Base-by-base conservation (phyloP, 2,888 invertebrate species). In the Ariolimax columbianus region DNA sequence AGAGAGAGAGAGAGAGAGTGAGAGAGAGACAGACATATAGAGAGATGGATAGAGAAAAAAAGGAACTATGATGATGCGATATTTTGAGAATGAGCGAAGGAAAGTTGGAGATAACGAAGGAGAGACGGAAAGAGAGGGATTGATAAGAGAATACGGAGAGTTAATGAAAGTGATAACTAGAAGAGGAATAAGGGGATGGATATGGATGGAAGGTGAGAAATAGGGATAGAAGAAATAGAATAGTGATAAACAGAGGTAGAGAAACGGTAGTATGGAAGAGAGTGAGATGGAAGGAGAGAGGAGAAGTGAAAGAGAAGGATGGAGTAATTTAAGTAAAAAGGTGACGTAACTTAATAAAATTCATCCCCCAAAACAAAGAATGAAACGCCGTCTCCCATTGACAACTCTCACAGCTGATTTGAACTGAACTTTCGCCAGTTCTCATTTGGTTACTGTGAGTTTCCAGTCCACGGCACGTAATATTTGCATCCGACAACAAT, bases 401-500 rank as follows among this genome's bases (percentile, higher is more conserved):
- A 75, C 17, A 51, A 33, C 51, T 17, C 17, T 75, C 75, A 14
- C 14, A 30, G 30, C 51, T 72, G 72, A 38, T 72, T 51, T 75
- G 33, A 75, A 33, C 33, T 33, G 51, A n/a, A n/a, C 33, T 33
- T 36, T 17, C 7, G 33, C 33, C 51, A 75, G 51, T 19, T 33
- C 30, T 51, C 75, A 75, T 51, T 51, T 47, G 43, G 75, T 51
- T 75, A 75, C 36, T 23, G 33, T 6, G 30, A 75, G 33, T 43
- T 73, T 73, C 75, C 30, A 51, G 47, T 23, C 14, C 51, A 30
- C 11, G 47, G 30, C 36, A 38, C 30, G 30, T 30, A 17, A 75
- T 51, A 51, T 51, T 72, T 75, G 33, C 51, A 75, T 51, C 17
- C 30, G n/a, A 75, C 36, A 75, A 75, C 51, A 75, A 3, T 51